Conservation (phyloP, 2,113 vertebrate genomes). For the Amazona guildingii region DNA sequence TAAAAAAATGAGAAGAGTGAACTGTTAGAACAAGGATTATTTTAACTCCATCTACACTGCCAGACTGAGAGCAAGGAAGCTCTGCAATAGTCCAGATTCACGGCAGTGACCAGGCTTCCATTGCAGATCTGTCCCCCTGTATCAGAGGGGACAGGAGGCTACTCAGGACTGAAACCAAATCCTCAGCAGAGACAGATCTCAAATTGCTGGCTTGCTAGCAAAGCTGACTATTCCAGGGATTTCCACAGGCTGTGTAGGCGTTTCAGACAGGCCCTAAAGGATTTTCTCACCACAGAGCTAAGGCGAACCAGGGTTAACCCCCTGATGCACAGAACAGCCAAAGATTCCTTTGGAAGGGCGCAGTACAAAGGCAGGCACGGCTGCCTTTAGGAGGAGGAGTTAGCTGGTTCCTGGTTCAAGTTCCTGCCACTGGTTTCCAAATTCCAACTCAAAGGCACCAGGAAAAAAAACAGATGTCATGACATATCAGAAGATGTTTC, state of each 20-base stretch:
- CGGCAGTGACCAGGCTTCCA: background rate
- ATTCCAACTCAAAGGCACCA: background rate
- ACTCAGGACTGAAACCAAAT: background rate
- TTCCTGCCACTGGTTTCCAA: background rate
- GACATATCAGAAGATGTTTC: background rate
- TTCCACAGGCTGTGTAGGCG: background rate
- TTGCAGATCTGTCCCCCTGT: background rate
- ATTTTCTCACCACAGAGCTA: background rate
- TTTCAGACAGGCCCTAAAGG: background rate
- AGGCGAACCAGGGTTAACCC: background rate
- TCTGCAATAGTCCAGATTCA: background rate
- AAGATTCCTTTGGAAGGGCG: background rate
- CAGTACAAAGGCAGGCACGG: accelerated
- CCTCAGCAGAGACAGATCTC: background rate
- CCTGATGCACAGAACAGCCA: background rate
- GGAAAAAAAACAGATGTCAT: background rate
- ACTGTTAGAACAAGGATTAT: background rate
- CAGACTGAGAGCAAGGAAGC: background rate
- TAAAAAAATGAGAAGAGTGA: background rate
- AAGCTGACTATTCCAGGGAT: background rate
- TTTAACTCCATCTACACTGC: background rate
- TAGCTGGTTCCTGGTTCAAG: background rate
- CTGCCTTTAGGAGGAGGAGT: background rate
- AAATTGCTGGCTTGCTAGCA: background rate
- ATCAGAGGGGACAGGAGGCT: background rate